Conservation (phyloP, 1,140 invertebrate genomes). For the Augochlora pura region DNA sequence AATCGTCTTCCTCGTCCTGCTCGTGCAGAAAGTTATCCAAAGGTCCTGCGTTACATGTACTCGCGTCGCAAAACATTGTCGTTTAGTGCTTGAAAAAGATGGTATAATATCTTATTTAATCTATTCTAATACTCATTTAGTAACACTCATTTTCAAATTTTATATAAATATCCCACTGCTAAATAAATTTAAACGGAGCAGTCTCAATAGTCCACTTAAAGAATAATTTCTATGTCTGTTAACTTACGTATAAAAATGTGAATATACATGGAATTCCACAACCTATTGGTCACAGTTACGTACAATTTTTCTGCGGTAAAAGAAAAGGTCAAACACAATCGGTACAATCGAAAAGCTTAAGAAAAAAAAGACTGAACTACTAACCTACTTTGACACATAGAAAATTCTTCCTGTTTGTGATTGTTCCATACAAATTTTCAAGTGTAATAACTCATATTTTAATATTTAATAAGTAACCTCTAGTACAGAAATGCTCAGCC, state of each 20-base stretch:
- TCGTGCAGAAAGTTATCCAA: slow-evolving; percentile 2
- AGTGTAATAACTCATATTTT: not conserved
- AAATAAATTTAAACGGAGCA: too few species aligned
- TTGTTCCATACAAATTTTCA: slow-evolving; percentile 9
- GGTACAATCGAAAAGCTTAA: slow-evolving; percentile 24
- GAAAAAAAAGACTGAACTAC: slow-evolving; percentile 27
- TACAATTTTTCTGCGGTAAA: not conserved
- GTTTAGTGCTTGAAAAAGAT: not conserved
- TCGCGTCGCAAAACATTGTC: slow-evolving; percentile 49
- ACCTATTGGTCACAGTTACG: not conserved
- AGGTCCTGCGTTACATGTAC: slow-evolving; percentile 17
- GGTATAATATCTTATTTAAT: too few species aligned
- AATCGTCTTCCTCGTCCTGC: slow-evolving; percentile 43
- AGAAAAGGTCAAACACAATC: not conserved
- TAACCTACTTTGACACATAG: not conserved
- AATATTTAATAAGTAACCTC: not conserved
- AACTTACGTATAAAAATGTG: too few species aligned
- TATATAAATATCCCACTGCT: too few species aligned
- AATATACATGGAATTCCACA: too few species aligned
- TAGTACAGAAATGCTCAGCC: not conserved
- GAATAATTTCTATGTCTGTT: too few species aligned
- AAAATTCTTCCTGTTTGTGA: not conserved
- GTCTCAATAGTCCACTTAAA: too few species aligned
- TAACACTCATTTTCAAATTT: too few species aligned
- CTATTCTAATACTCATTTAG: too few species aligned